phyloP scores from a whole-genome alignment of 1,140 invertebrate genomes.

The Vanessa atalanta region DNA sequence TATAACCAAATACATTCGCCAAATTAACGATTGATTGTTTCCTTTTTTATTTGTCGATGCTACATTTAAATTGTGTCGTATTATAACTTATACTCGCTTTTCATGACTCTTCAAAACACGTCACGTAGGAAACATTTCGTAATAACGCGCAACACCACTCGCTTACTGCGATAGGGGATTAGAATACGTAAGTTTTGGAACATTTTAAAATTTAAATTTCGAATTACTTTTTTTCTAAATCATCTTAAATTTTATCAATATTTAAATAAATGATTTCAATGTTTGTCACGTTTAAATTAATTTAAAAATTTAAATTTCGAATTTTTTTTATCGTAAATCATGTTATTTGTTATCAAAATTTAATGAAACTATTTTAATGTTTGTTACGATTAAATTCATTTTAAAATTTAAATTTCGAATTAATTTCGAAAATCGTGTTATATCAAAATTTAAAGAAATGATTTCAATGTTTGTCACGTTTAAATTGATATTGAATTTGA shows the following conservation, averaged over 20 bases:
- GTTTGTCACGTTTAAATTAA: background rate
- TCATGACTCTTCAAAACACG: background rate
- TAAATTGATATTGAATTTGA: too few species aligned
- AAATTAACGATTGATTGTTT: too few species aligned
- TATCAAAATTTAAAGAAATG: too few species aligned
- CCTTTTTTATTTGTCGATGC: too few species aligned
- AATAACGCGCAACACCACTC: slow-evolving; percentile 12
- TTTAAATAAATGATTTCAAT: too few species aligned
- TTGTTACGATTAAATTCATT: background rate
- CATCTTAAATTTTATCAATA: too few species aligned
- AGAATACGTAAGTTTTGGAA: slow-evolving; percentile 13
- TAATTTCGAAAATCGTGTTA: background rate
- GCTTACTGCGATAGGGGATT: slow-evolving; percentile 22
- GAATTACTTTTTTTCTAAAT: background rate
- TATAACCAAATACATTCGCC: too few species aligned
- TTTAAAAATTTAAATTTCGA: background rate
- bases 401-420: background rate
- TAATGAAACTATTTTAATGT: too few species aligned
- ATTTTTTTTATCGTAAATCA: background rate
- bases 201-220: background rate
- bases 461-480: too few species aligned
- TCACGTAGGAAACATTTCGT: slow-evolving; percentile 29
- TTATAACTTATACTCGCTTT: too few species aligned
- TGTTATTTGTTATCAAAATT: too few species aligned
- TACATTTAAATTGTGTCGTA: too few species aligned